Base-by-base conservation (phyloP, 2,797 vertebrate genomes). In the Nyctibius grandis region DNA sequence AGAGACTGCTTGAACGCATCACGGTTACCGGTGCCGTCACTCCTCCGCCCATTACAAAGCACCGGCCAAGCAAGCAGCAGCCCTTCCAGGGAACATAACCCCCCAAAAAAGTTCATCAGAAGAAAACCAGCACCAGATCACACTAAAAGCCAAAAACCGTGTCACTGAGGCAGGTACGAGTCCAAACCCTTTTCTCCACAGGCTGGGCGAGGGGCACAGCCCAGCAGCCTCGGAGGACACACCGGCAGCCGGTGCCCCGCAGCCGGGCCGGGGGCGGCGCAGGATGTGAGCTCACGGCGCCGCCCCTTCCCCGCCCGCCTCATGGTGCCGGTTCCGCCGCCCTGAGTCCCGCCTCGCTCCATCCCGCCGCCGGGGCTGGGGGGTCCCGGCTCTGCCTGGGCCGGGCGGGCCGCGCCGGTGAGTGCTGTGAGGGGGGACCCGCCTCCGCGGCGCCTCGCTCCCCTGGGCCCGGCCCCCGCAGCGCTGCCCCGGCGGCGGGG, bases 211-310 rank as follows among this genome's bases (percentile, higher is more conserved):
- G 21, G 14, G 5, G 31, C 6, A 3, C 29, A n/a, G 23, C 28
- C 23, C 8, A 2, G 8, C 26, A n/a, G n/a, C n/a, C n/a, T n/a
- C n/a, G n/a, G n/a, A n/a, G n/a, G n/a, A n/a, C n/a, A n/a, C n/a
- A n/a, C n/a, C n/a, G n/a, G n/a, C 20, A 47, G 20, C 45, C 45
- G 9, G 19, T 21, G 23, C 48, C 23, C 50, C 26, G 6, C 59
- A 3, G 15, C 5, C 31, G 6, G 13, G 17, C 17, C 18, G 18
- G 16, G 15, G 25, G 20, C 82, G 60, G 18, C 9, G 53, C 88
- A 82, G 96, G 96, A 96, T 94, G 89, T 96, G 96, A 97, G 85
- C 85, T 97, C 95, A 97, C 36, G 29, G 89, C 42, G 0, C 77
- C 95, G 85, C 89, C 92, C 28, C 81, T 72, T 57, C 78, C 63